A percentile compares a stretch with the other conserved stretches of the same genome.
These are phyloP conservation scores for Stenodema calcarata DNA, from an alignment of 2,888 invertebrate species.

Conservation along the genomic window DNA sequence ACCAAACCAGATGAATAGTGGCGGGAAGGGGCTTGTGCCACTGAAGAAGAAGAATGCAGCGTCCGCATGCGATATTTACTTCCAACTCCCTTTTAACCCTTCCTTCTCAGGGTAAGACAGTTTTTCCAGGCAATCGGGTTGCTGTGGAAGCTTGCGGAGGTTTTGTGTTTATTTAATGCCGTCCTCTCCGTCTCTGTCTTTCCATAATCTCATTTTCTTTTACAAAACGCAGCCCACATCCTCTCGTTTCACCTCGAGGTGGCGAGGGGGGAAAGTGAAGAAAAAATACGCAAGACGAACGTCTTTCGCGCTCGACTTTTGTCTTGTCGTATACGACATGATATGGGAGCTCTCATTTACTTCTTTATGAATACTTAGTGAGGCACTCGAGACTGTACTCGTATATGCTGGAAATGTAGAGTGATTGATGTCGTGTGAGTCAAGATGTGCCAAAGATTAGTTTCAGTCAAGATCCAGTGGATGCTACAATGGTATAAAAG, in stretches of 20 bases:
- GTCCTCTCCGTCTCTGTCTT: slow-evolving; percentile 10
- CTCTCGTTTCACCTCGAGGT: neutral
- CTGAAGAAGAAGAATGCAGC: slow-evolving; percentile 40
- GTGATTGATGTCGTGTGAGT: too few relatives aligned
- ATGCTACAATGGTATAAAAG: too few relatives aligned
- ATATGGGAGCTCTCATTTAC: neutral
- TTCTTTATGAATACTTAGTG: neutral
- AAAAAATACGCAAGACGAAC: too few relatives aligned
- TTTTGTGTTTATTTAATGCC: slow-evolving; percentile 28
- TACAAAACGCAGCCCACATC: neutral
- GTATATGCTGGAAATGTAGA: too few relatives aligned
- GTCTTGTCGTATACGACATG: neutral
- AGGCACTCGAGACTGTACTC: too few relatives aligned
- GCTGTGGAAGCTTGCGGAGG: slow-evolving; percentile 6
- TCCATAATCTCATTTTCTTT: slow-evolving; percentile 32
- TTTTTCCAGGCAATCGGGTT: neutral
- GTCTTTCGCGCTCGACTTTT: neutral
- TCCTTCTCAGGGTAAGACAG: neutral
- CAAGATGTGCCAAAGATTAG: too few relatives aligned
- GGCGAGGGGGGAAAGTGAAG: neutral
- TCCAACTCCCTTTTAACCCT: neutral
- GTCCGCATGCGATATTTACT: slow-evolving; percentile 40
- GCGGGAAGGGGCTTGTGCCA: neutral
- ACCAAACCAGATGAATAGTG: neutral
- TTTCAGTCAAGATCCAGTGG: too few relatives aligned